Base-by-base conservation (phyloP, 1,140 invertebrate genomes). In the Cylas formicarius region DNA sequence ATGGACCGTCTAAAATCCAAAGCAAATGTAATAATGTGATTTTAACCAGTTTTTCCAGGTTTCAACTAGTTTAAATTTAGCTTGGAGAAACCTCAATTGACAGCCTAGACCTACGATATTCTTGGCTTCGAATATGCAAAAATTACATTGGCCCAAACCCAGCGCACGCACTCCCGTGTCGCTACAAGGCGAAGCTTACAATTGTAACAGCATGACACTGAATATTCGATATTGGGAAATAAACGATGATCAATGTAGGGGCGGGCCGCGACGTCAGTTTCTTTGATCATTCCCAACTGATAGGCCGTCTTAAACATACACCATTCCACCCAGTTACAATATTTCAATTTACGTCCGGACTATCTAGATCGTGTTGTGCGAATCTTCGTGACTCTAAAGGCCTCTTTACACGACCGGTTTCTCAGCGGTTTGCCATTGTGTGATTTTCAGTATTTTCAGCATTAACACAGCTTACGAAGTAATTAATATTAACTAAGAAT, bases 1-100 rank as follows among this genome's bases (percentile, higher is more conserved):
- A n/a, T n/a, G 55, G 57, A 50, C 52, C 34, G 48, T 40, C 40
- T 46, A 20, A 56, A 55, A 59, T 59, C 45, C 16, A 26, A 23
- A 52, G 57, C 56, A 57, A 59, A 59, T 48, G 33, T 46, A 44
- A 37, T 34, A 18, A 32, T 36, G 35, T 41, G 34, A 29, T 14
- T 28, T 24, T 28, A 40, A 18, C 11, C 16, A 27, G 31, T 28
- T 18, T 28, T 40, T 29, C 31, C 26, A 28, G 17, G 8, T n/a
- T 24, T 40, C 38, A 40, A n/a, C n/a, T n/a, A n/a, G n/a, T n/a
- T n/a, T 29, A n/a, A 1, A 31, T 16, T 16, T 2, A 16, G 28
- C 28, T 4, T 16, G 8, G 9, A 26, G n/a, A 26, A 26, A 26
- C 8, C 24, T 26, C 24, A n/a, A n/a, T n/a, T n/a, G n/a, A n/a